Evolutionary conservation across 2,113 vertebrate genomes (phyloP), one percentile per base, ranked within the genome.

Genomic region (Sitta europaea): DNA sequence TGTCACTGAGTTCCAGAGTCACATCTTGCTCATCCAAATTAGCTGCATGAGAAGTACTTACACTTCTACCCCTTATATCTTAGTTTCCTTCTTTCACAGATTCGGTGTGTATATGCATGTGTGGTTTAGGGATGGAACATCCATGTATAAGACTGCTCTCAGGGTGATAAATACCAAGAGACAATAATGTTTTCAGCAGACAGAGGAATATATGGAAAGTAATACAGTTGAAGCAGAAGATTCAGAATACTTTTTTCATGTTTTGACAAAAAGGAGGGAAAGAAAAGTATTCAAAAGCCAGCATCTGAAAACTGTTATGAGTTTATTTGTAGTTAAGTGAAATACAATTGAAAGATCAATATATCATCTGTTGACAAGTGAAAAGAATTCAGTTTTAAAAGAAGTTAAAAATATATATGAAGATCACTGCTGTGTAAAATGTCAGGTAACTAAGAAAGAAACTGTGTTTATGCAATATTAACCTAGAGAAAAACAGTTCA

Each of bases 331-430:
- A 67, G 42, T n/a, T 50, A 71, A 91, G 51, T 76, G 62, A 94
- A 93, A 90, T 54, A 12, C 42, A 92, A 92, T 80, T 94, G 91
- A 92, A 96, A 79, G n/a, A 95, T 78, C 28, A 86, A 50, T 84
- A 74, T 83, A 40, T 35, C 12, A 38, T 88, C 82, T 86, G 55
- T 53, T 71, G 55, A 94, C 47, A 93, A 36, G 45, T 78, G 31
- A 93, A 93, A 45, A 33, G 18, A 81, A 90, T 85, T 93, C 88
- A 58, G 33, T 92, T 81, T 91, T 73, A 36, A 83, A 67, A 40
- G 6, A 88, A 81, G 31, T 53, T 90, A 68, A 96, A 93, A 86
- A 88, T 91, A 70, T 73, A 79, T 70, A 61, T 35, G 21, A 95
- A 87, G 47, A 91, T 90, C 29, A 63, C 38, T 94, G 24, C 79